Evolutionary conservation across 2,888 invertebrate genomes (phyloP).

Genomic region (Alviniconcha strummeri): DNA sequence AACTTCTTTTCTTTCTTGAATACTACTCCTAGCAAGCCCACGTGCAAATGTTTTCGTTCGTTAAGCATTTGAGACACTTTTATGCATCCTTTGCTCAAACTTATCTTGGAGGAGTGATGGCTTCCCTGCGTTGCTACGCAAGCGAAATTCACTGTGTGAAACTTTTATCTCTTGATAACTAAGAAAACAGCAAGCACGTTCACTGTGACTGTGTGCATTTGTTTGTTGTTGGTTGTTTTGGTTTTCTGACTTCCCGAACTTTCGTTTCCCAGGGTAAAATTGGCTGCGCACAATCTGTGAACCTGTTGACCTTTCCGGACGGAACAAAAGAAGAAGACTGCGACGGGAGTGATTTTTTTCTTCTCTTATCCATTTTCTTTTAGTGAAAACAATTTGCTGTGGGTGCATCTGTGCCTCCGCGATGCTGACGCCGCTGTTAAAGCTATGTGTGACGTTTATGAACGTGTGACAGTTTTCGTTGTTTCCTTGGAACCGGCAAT

Average conservation of each 20-base stretch:
- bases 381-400: background rate
- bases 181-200: background rate
- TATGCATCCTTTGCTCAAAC: constrained; percentile 27
- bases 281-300: constrained; percentile 17
- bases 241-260: background rate
- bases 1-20: background rate
- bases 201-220: background rate
- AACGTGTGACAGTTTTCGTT: too few species aligned
- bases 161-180: too few species aligned
- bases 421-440: too few species aligned
- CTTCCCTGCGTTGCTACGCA: background rate
- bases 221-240: too few species aligned
- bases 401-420: constrained; percentile 8
- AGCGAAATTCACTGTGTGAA: background rate
- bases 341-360: background rate
- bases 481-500: too few species aligned
- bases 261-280: background rate
- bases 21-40: too few species aligned
- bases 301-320: constrained; percentile 2
- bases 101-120: background rate
- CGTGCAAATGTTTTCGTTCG: too few species aligned
- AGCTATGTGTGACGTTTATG: too few species aligned
- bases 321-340: background rate
- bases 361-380: too few species aligned
- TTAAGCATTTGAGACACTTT: constrained; percentile 18